Evolutionary conservation across 2,113 vertebrate species (phyloP), one percentile per base, ranked within the genome.

Genomic region (Piliocolobus tephrosceles): DNA sequence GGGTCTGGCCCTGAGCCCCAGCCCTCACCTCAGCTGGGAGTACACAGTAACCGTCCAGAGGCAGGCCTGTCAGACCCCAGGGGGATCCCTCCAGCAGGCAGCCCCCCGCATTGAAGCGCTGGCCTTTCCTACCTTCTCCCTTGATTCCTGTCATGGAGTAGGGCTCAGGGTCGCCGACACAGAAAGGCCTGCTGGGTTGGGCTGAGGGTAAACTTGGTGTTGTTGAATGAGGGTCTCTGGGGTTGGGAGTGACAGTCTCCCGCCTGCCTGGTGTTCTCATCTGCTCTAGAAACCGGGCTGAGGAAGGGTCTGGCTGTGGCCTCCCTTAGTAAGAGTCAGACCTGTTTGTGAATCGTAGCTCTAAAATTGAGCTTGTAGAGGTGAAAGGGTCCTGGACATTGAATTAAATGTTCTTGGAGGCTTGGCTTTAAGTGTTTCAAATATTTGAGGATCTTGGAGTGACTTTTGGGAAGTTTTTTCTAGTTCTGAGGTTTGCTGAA

Each of bases 381-480:
- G 52, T 9, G 43, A 47, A 75, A 58, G 50, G 57, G 35, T 84
- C 87, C 87, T 25, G 2, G 95, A 78, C 50, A 8, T 50, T 23
- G 93, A 84, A 91, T 79, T 81, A 64, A 85, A 83, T 87, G 79
- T 94, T 82, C 86, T 57, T 8, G 2, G 38, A 88, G 89, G 66
- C 52, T 80, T 43, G n/a, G 88, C 94, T 95, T 92, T 83, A 83
- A 84, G 84, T n/a, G 70, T 86, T 90, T 76, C 61, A 43, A 52
- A 47, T 61, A 30, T 78, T 75, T 40, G 75, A 92, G 87, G 52
- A 55, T 18, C 76, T 85, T 88, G 97, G 97, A 64, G 64, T 57
- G 52, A 82, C 50, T 94, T 88, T 93, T 52, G 40, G 58, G 79
- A 88, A 91, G 70, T 35, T 94, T 88, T 55, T 76, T 79, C 66